A percentile compares a stretch with the other conserved stretches of the same genome.
phyloP scores from a whole-genome alignment of 2,888 invertebrate species.

The Sarcophaga caerulescens region DNA sequence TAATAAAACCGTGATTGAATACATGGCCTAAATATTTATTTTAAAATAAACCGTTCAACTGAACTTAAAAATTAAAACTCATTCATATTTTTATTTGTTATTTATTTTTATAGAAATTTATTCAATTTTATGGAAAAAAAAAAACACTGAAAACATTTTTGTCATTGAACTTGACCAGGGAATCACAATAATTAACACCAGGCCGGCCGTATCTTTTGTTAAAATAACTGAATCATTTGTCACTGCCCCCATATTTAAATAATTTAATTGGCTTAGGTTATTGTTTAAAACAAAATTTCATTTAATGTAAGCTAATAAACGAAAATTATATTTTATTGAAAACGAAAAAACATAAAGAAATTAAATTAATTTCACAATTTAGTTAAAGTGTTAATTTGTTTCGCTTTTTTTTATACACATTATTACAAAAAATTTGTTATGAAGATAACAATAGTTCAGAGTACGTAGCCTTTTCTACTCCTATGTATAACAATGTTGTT shows the following conservation, averaged over 20 bases:
- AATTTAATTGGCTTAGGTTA: constrained; percentile 37
- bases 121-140: constrained; percentile 6
- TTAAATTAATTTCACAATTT: constrained; percentile 18
- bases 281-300: constrained; percentile 34
- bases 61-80: constrained; percentile 35
- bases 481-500: too few species aligned
- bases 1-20: neutral
- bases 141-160: neutral
- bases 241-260: constrained; percentile 13
- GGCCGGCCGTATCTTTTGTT: too few species aligned
- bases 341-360: neutral
- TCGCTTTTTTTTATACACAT: neutral
- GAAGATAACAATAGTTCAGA: neutral
- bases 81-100: neutral
- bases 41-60: constrained; percentile 18
- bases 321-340: constrained; percentile 28
- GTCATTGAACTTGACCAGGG: constrained; percentile 58
- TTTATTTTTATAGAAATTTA: constrained; percentile 42
- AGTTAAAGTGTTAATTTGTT: neutral
- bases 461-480: too few species aligned
- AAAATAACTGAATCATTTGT: constrained; percentile 31
- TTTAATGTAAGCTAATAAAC: constrained; percentile 19
- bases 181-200: constrained; percentile 30
- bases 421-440: neutral
- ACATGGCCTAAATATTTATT: constrained; percentile 18